Conservation (phyloP, 1,140 invertebrate species). For the Hestina assimilis region DNA sequence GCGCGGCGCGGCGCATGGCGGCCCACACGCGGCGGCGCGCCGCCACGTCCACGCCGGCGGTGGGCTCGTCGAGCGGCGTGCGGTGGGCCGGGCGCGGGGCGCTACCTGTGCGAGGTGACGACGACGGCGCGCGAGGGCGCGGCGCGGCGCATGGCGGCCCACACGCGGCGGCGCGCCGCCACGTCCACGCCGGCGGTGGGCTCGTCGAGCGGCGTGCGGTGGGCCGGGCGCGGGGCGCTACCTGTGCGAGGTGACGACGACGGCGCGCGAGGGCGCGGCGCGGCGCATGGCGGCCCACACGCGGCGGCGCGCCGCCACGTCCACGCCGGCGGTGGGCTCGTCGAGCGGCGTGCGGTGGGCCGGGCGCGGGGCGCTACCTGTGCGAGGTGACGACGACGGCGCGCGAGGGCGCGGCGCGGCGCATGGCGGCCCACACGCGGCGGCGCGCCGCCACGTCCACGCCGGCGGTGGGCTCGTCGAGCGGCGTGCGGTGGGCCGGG, state of each 20-base stretch:
- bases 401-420: constrained; percentile 51
- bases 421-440: constrained; percentile 56
- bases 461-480: constrained; percentile 88
- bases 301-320: constrained; percentile 82
- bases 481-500: constrained; percentile 69
- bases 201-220: constrained; percentile 84
- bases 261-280: constrained; percentile 49
- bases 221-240: constrained; percentile 28
- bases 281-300: constrained; percentile 62
- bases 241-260: constrained; percentile 79
- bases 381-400: constrained; percentile 77
- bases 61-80: constrained; percentile 87
- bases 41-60: constrained; percentile 86
- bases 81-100: constrained; percentile 19
- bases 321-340: constrained; percentile 86
- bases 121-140: constrained; percentile 58
- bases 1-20: constrained; percentile 60
- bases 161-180: constrained; percentile 79
- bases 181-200: constrained; percentile 87
- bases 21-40: constrained; percentile 77
- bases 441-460: constrained; percentile 85
- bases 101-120: constrained; percentile 79
- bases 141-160: constrained; percentile 61
- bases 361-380: constrained; percentile 84
- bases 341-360: constrained; percentile 86